Conservation (phyloP, 2,888 invertebrate genomes). For the Pherbina coryleti region DNA sequence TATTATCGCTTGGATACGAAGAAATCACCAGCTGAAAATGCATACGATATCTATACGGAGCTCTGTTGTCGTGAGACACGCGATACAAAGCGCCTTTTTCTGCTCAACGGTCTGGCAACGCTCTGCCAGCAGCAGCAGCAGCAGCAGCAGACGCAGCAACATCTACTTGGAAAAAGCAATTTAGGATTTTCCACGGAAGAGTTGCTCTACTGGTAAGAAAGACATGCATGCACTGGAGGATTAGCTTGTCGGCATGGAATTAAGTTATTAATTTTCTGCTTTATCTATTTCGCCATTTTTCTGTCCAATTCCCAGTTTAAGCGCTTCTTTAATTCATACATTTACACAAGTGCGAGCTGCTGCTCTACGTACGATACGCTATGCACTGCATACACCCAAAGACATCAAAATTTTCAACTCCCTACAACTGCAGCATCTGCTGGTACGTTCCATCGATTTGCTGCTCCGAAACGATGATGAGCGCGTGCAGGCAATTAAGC, state of each 20-base stretch:
- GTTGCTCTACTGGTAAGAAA: slow-evolving; percentile 82
- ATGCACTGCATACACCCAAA: slow-evolving; percentile 82
- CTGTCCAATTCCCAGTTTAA: slow-evolving; percentile 76
- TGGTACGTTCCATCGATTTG: slow-evolving; percentile 88
- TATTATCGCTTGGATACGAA: slow-evolving; percentile 75
- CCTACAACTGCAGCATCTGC: slow-evolving; percentile 85
- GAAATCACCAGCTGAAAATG: slow-evolving; percentile 75
- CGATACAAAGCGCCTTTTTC: slow-evolving; percentile 84
- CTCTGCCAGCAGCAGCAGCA: slow-evolving; percentile 69
- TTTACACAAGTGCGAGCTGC: slow-evolving; percentile 92
- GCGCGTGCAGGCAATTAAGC: slow-evolving; percentile 89
- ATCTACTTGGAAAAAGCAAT: slow-evolving; percentile 50
- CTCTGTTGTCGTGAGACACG: slow-evolving; percentile 73
- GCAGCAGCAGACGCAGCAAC: slow-evolving; percentile 41
- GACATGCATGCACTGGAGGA: neutral
- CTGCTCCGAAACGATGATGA: slow-evolving; percentile 92
- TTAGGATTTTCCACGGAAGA: slow-evolving; percentile 84
- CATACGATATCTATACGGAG: slow-evolving; percentile 75
- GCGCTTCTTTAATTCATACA: slow-evolving; percentile 86
- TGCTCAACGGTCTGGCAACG: slow-evolving; percentile 90
- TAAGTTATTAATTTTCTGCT: slow-evolving; percentile 24
- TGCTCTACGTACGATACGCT: slow-evolving; percentile 87
- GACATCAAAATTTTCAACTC: slow-evolving; percentile 85
- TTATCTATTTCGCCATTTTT: neutral
- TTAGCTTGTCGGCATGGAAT: slow-evolving; percentile 28